A percentile compares a stretch with the other conserved stretches of the same genome.
Evolutionary conservation across 2,888 invertebrate genomes (phyloP).

Genomic region (Orthosia cruda): DNA sequence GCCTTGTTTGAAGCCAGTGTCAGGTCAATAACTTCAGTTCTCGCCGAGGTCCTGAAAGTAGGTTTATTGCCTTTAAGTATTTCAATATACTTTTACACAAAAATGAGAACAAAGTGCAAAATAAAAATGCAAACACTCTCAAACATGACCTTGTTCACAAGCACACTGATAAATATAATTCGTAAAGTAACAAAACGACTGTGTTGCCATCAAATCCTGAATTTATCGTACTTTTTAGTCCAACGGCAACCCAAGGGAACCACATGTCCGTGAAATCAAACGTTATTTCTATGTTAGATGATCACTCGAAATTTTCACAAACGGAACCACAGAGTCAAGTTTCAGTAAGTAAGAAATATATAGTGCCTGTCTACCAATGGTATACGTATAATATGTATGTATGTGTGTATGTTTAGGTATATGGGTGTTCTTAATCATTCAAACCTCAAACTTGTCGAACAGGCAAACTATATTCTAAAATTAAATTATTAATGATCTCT

Average conservation of each 20-base stretch:
- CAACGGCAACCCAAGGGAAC: slow-evolving; percentile 49
- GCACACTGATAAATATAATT: slow-evolving; percentile 26
- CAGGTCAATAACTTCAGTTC: too few relatives aligned
- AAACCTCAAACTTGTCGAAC: too few relatives aligned
- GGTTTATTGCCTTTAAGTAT: too few relatives aligned
- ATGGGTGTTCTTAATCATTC: too few relatives aligned
- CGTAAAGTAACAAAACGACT: slow-evolving; percentile 37
- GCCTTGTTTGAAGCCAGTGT: too few relatives aligned
- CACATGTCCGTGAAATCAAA: slow-evolving; percentile 60
- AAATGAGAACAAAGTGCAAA: slow-evolving; percentile 17
- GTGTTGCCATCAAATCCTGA: slow-evolving; percentile 45
- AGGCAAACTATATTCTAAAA: too few relatives aligned
- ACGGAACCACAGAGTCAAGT: slow-evolving; percentile 27
- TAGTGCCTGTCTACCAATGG: not conserved
- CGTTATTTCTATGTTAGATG: slow-evolving; percentile 56
- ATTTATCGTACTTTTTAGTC: slow-evolving; percentile 57
- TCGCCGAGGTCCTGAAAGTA: too few relatives aligned
- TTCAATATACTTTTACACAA: not conserved
- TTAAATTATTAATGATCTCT: too few relatives aligned
- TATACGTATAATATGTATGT: too few relatives aligned
- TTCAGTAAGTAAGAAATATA: not conserved
- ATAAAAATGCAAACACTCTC: slow-evolving; percentile 11
- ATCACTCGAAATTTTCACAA: slow-evolving; percentile 48
- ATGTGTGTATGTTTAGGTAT: too few relatives aligned
- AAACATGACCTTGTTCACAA: slow-evolving; percentile 4